Percentiles rank a stretch among this genome's conserved stretches.
These are phyloP conservation scores for Solea senegalensis DNA, from an alignment of 2,113 vertebrate genomes.

Conservation along the genomic window DNA sequence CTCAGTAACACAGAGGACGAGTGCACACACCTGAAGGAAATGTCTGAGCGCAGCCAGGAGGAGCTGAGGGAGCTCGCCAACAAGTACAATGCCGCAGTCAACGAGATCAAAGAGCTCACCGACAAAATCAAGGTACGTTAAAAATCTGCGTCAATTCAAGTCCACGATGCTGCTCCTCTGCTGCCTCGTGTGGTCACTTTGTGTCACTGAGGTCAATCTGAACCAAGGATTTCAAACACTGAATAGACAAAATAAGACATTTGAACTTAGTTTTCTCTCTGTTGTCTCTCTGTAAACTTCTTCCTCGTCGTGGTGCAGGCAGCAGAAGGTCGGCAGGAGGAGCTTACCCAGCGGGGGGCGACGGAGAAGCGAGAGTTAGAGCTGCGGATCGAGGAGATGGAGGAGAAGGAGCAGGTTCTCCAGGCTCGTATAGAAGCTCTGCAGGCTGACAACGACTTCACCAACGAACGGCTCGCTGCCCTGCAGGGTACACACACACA, in stretches of 20 bases:
- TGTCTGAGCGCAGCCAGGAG: slow-evolving; percentile 95
- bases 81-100: slow-evolving; percentile 97
- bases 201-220: no score
- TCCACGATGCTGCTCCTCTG: no score
- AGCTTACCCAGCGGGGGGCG: slow-evolving; percentile 92
- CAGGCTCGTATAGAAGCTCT: slow-evolving; percentile 98
- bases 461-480: slow-evolving; percentile 94
- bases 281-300: background rate
- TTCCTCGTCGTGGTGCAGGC: slow-evolving; percentile 70
- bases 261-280: background rate
- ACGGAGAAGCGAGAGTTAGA: slow-evolving; percentile 94
- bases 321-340: slow-evolving; percentile 93
- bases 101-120: slow-evolving; percentile 96
- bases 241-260: no score
- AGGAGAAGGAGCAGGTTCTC: slow-evolving; percentile 97
- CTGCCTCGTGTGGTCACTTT: no score
- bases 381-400: slow-evolving; percentile 95
- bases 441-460: slow-evolving; percentile 99
- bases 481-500: slow-evolving; percentile 84
- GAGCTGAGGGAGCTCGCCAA: slow-evolving; percentile 95
- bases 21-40: slow-evolving; percentile 98
- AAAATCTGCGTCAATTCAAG: no score
- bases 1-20: slow-evolving; percentile 99
- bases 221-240: no score
- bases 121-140: slow-evolving; percentile 92